These are phyloP conservation scores for Agrochola macilenta DNA, from an alignment of 2,888 invertebrate species.

Conservation along the genomic window DNA sequence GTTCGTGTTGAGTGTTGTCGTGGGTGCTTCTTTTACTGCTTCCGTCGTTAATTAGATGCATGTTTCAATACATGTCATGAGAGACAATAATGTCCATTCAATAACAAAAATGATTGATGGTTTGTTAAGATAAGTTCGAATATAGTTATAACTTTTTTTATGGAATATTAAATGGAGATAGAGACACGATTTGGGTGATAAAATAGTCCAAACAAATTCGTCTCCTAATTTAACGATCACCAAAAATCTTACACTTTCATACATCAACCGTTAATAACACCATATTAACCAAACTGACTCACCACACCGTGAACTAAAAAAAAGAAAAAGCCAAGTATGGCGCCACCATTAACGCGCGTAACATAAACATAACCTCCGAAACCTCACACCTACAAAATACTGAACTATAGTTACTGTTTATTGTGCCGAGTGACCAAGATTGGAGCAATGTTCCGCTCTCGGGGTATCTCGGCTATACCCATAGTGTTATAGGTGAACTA, in stretches of 20 bases:
- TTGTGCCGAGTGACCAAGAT: conserved; percentile 72
- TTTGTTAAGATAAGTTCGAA: conserved; percentile 6
- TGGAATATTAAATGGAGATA: background rate
- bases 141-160: conserved; percentile 5
- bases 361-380: conserved; percentile 40
- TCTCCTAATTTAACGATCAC: background rate
- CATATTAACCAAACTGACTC: conserved; percentile 45
- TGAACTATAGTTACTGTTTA: conserved; percentile 57
- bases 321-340: conserved; percentile 20
- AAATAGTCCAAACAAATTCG: conserved; percentile 31
- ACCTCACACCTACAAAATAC: conserved; percentile 53
- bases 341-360: conserved; percentile 45
- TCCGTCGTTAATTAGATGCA: conserved; percentile 21
- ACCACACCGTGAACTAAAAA: conserved; percentile 28
- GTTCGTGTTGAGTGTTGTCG: conserved; percentile 34
- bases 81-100: conserved; percentile 19
- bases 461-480: conserved; percentile 78
- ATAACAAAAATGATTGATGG: conserved; percentile 23
- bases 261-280: conserved; percentile 33
- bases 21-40: conserved; percentile 43
- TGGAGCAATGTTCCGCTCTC: conserved; percentile 80
- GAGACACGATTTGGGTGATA: conserved; percentile 10
- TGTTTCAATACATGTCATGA: background rate
- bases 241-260: conserved; percentile 36
- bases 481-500: conserved; percentile 79